phyloP scores from a whole-genome alignment of 2,113 vertebrate species.

The Notarius quadriscutis region DNA sequence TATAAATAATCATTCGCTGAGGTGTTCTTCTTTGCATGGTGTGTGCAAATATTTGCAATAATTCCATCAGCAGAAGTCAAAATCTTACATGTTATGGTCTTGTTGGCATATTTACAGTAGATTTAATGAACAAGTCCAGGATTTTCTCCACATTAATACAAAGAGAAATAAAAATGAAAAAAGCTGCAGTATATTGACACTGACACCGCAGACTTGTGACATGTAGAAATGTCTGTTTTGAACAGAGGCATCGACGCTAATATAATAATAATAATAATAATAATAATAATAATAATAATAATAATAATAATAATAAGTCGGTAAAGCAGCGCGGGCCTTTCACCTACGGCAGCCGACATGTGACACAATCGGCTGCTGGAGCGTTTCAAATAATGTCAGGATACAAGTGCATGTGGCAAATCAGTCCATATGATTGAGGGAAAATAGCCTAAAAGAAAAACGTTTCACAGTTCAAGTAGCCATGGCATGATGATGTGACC shows the following conservation, averaged over 20 bases:
- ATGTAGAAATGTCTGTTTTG: neutral
- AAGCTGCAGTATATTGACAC: neutral
- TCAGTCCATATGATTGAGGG: slow-evolving; percentile 7
- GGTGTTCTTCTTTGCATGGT: neutral
- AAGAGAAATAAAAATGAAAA: neutral
- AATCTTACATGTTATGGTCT: neutral
- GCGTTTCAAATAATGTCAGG: slow-evolving; percentile 34
- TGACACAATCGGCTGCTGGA: slow-evolving; percentile 12
- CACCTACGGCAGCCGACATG: slow-evolving; percentile 25
- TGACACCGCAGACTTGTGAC: neutral
- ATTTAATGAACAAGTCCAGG: neutral
- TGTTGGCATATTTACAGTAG: neutral
- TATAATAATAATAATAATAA: too few species aligned
- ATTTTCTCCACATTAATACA: neutral
- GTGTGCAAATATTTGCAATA: neutral
- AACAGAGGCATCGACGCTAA: slow-evolving; percentile 5
- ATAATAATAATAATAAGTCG: neutral
- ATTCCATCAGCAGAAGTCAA: neutral
- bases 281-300: neutral
- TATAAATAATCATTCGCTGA: neutral
- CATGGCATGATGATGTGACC: neutral
- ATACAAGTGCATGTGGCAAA: slow-evolving; percentile 33
- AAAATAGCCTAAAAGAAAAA: neutral
- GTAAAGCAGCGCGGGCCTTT: slow-evolving; percentile 15
- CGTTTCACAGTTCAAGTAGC: neutral